Evolutionary conservation across 2,888 invertebrate species (phyloP), one percentile per base, ranked within the genome.

Genomic region (Ophioninae sp.): DNA sequence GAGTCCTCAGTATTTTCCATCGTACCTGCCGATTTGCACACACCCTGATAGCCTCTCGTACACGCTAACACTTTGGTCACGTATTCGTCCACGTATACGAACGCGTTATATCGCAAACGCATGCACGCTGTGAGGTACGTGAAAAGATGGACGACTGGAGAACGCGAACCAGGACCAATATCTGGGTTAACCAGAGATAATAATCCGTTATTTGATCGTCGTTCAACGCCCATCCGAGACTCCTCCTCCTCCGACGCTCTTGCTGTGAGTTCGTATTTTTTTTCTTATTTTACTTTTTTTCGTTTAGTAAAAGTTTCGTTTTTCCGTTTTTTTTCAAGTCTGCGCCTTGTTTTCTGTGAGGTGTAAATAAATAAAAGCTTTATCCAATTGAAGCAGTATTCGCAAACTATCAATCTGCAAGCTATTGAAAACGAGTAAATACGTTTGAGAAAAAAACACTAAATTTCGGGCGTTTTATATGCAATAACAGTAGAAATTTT

Each of bases 151-250:
- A 63, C 65, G 44, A 76, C 65, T 65, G 71, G 39, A 68, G 82
- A 68, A 85, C 79, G 73, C 71, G 76, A 63, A 68, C 75, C 23
- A 78, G 68, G 30, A 63, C 79, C 85, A 79, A 84, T 84, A 86
- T 86, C 87, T 85, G 81, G 86, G 86, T 84, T 86, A 86, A 69
- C 75, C 77, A 63, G 71, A 86, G 87, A 87, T 87, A 87, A 87
- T 87, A 68, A 86, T 86, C 87, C 85, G 86, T 86, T 87, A 86
- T 86, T 87, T 87, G 75, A 87, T 87, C 79, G 79, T 78, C 79
- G 80, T 82, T 86, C 72, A 83, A 83, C 86, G 85, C 81, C 83
- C 86, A 85, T 81, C 65, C 51, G 51, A 64, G 78, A 69, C 84
- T 81, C 84, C 81, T 85, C 84, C 81, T 85, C 84, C 84, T 68